Percentiles rank a stretch among this genome's conserved stretches.
Evolutionary conservation across 1,140 invertebrate species (phyloP).

Genomic region (Calliphora vicina): DNA sequence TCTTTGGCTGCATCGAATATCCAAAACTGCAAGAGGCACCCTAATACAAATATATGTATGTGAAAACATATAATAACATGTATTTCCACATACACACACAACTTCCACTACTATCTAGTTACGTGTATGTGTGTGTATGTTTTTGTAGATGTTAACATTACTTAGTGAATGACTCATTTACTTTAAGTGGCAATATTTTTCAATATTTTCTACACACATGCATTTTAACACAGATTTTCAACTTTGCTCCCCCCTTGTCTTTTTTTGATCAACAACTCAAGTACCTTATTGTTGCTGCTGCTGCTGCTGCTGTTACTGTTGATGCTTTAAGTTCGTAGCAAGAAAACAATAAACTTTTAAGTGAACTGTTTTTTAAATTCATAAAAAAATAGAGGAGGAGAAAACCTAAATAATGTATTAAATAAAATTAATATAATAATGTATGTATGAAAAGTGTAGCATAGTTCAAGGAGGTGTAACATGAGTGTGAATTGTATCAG

Average conservation of each 20-base stretch:
- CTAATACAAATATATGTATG: too few relatives aligned
- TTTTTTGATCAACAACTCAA: neutral
- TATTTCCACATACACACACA: too few relatives aligned
- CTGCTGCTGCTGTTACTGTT: neutral
- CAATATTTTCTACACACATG: neutral
- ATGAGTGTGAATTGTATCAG: neutral
- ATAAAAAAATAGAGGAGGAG: neutral
- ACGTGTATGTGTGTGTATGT: neutral
- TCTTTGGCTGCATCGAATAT: too few relatives aligned
- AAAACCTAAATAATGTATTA: neutral
- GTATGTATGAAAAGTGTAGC: too few relatives aligned
- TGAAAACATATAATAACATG: too few relatives aligned
- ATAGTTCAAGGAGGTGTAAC: neutral
- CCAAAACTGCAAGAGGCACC: too few relatives aligned
- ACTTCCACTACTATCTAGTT: too few relatives aligned
- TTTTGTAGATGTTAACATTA: neutral
- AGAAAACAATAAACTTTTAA: neutral
- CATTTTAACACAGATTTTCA: neutral
- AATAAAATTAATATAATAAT: neutral
- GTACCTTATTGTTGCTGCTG: neutral
- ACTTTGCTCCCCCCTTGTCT: neutral
- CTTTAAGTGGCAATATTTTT: slow-evolving; percentile 29
- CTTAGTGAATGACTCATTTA: slow-evolving; percentile 31
- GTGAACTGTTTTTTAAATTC: neutral
- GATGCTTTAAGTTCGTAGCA: neutral